phyloP scores from a whole-genome alignment of 2,797 vertebrate species.

The Lateolabrax maculatus region DNA sequence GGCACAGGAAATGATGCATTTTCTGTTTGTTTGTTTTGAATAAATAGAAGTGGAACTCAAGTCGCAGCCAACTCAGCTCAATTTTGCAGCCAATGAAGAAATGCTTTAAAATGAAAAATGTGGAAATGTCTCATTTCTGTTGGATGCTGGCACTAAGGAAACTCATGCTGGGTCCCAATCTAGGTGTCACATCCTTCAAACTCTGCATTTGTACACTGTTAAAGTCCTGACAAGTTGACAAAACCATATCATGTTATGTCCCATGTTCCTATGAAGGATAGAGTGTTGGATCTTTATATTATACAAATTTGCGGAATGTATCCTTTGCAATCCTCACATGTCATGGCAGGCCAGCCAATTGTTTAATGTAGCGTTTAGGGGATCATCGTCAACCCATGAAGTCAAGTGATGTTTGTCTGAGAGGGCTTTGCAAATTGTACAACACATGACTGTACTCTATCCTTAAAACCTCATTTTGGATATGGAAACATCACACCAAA shows the following conservation, averaged over 20 bases:
- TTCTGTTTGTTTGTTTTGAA: conserved; percentile 21
- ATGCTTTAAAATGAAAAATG: not conserved
- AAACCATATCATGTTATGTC: not conserved
- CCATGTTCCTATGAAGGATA: not conserved
- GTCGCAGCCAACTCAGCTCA: not conserved
- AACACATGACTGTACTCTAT: not conserved
- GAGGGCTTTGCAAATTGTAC: not conserved
- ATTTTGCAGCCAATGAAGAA: not conserved
- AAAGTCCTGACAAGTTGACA: not conserved
- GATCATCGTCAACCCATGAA: not conserved
- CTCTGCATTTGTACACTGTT: not conserved
- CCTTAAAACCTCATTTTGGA: not conserved
- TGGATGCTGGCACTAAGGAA: not conserved
- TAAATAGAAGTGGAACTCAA: not conserved
- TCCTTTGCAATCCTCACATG: not conserved
- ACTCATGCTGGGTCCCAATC: not conserved
- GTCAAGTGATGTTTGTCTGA: not conserved
- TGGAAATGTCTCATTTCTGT: not conserved
- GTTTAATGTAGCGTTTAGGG: conserved; percentile 1
- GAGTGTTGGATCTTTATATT: not conserved
- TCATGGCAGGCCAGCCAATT: not conserved
- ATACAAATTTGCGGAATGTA: not conserved
- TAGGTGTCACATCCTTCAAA: conserved; percentile 6
- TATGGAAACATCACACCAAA: not conserved
- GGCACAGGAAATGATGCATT: conserved; percentile 16